Conservation (phyloP, 2,113 vertebrate genomes). For the Tor tambroides region DNA sequence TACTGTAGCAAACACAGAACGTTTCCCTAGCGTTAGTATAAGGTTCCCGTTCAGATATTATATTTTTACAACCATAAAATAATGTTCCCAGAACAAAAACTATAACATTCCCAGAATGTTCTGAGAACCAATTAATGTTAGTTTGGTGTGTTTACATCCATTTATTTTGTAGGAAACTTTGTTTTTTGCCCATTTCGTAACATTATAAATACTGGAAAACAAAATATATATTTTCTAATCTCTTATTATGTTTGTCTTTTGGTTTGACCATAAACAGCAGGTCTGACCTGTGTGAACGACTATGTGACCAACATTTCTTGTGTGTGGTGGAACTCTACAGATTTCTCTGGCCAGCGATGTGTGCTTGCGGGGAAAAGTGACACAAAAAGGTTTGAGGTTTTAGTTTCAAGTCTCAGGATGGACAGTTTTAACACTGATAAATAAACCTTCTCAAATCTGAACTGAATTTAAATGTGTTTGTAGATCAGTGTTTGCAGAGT, state of each 20-base stretch:
- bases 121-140: neutral
- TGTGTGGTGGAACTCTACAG: conserved; percentile 21
- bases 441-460: neutral
- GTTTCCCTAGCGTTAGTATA: no score
- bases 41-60: neutral
- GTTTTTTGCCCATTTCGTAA: neutral
- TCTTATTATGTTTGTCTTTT: neutral
- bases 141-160: no score
- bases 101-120: neutral
- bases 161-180: neutral
- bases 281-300: conserved; percentile 43
- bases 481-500: conserved; percentile 29
- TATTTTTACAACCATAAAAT: neutral
- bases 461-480: neutral
- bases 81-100: no score
- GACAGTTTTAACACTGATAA: neutral
- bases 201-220: neutral
- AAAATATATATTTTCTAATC: neutral
- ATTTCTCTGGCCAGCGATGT: conserved; percentile 8
- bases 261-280: conserved; percentile 11
- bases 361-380: neutral
- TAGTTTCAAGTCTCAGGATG: neutral
- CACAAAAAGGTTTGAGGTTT: neutral
- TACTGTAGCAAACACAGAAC: no score
- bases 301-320: conserved; percentile 42